Percentiles rank a stretch among this genome's conserved stretches.
Evolutionary conservation across 2,888 invertebrate species (phyloP).

Genomic region (Nudaria mundana): DNA sequence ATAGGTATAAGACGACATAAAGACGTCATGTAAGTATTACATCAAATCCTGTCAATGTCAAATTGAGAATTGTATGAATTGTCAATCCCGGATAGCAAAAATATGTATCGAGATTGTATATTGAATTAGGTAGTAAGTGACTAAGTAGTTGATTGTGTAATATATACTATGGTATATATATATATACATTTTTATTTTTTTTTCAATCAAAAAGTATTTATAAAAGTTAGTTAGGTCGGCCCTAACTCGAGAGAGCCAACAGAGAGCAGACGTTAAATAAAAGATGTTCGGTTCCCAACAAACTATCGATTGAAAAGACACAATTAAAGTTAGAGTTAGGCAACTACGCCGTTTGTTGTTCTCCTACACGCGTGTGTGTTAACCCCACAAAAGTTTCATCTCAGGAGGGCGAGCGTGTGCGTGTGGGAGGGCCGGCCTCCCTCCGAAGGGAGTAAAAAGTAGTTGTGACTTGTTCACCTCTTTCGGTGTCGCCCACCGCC

Average conservation of each 20-base stretch:
- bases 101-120: no score
- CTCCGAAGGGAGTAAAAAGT: constrained; percentile 77
- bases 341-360: constrained; percentile 75
- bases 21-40: no score
- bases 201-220: no score
- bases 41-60: no score
- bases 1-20: no score
- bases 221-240: no score
- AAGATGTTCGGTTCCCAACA: constrained; percentile 50
- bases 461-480: constrained; percentile 80
- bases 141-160: no score
- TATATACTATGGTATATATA: no score
- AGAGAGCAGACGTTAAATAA: constrained; percentile 45
- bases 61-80: no score
- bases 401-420: constrained; percentile 61
- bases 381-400: constrained; percentile 80
- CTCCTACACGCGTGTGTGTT: constrained; percentile 70
- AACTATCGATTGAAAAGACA: constrained; percentile 80
- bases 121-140: no score
- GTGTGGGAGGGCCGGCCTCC: constrained; percentile 56
- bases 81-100: no score
- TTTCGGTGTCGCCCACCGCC: constrained; percentile 76
- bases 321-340: constrained; percentile 80
- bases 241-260: constrained; percentile 30
- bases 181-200: no score